These are phyloP conservation scores for Drosophila kanapiae DNA, from an alignment of 1,140 invertebrate genomes.

Conservation along the genomic window DNA sequence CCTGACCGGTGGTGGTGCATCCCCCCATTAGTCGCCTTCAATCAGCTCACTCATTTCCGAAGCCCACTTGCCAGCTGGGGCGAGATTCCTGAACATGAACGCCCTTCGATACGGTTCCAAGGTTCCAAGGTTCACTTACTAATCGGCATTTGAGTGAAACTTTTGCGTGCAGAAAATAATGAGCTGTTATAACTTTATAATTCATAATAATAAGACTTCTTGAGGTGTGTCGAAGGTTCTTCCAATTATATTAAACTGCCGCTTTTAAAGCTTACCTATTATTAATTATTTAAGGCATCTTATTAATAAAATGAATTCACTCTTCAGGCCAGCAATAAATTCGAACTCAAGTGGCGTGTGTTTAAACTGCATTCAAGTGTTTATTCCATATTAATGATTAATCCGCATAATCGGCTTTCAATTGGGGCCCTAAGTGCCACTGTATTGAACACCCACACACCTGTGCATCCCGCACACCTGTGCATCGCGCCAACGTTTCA, in stretches of 20 bases:
- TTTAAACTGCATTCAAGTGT: not conserved
- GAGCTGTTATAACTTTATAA: not conserved
- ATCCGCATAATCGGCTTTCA: constrained; percentile 4
- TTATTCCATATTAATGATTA: not conserved
- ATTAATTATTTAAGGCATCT: not conserved
- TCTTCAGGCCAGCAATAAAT: not conserved
- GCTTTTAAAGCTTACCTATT: not conserved
- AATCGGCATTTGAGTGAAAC: not conserved
- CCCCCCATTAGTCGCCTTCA: not conserved
- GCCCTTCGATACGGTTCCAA: no score
- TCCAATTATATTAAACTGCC: not conserved
- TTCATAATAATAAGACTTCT: not conserved
- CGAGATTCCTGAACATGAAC: not conserved
- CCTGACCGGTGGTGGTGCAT: not conserved
- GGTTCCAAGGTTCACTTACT: not conserved
- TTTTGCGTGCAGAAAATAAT: no score
- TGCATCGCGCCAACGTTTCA: constrained; percentile 39
- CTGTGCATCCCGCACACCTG: constrained; percentile 24
- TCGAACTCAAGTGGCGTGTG: not conserved
- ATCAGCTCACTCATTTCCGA: not conserved
- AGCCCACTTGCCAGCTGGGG: constrained; percentile 11
- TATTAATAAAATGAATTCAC: not conserved
- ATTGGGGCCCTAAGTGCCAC: constrained; percentile 2
- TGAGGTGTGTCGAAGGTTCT: not conserved
- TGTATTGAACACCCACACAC: not conserved